Conservation (phyloP, 2,113 vertebrate genomes). For the Butorides virescens region DNA sequence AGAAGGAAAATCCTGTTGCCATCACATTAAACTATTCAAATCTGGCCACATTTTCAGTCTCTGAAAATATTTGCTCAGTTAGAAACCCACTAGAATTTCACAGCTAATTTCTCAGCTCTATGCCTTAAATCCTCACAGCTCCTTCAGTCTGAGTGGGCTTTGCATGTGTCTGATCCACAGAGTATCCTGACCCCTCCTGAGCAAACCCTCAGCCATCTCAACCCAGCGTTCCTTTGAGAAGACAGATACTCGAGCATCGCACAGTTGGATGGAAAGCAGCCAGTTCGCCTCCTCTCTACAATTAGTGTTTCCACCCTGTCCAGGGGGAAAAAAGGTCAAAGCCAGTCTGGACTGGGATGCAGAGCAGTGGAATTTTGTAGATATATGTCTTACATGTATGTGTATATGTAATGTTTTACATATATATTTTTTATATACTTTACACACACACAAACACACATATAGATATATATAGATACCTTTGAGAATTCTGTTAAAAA, state of each 20-base stretch:
- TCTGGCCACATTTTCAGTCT: not conserved
- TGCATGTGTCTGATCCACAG: not conserved
- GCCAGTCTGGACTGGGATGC: not conserved
- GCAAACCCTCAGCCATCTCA: not conserved
- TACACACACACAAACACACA: not conserved
- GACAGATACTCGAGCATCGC: not conserved
- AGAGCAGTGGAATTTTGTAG: not conserved
- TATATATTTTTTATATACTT: not conserved
- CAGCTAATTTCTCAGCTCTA: not conserved
- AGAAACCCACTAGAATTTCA: not conserved
- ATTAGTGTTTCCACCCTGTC: not conserved
- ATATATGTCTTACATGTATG: not conserved
- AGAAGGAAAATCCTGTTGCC: not conserved
- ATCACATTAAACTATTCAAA: not conserved
- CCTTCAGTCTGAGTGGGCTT: not conserved
- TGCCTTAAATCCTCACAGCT: not conserved
- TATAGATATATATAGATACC: fast-evolving
- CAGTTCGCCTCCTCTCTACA: not conserved
- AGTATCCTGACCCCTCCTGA: not conserved
- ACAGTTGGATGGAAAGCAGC: not conserved
- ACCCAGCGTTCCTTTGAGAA: not conserved
- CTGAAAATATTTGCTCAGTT: not conserved
- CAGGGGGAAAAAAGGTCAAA: not conserved
- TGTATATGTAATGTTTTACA: not conserved
- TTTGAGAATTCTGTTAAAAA: not conserved